Evolutionary conservation across 2,113 vertebrate genomes (phyloP), one percentile per base, ranked within the genome.

Genomic region (Colius striatus): DNA sequence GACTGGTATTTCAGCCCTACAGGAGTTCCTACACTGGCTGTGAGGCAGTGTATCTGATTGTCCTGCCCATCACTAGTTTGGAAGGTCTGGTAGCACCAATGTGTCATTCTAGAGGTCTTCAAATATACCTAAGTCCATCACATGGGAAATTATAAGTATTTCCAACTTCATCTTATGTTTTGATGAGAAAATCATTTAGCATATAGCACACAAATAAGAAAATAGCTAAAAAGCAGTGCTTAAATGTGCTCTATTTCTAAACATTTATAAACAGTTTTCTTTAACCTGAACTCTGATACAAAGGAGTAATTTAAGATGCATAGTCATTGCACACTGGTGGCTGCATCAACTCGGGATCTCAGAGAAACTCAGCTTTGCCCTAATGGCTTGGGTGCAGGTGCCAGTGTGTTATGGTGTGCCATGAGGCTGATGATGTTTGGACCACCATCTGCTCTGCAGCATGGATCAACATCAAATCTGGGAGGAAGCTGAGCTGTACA

Each of bases 351-450:
- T 74, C 43, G 26, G 17, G n/a, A n/a, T 32, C 36, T 29, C 62
- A 78, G 16, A 67, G 30, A 27, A 58, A 10, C 9, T 62, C 36
- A 34, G 0, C 36, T 81, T 66, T 84, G 26, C 21, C 20, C 57
- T 38, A 21, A n/a, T 57, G 65, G 55, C 26, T 81, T 17, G 2
- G 1, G 9, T 68, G 30, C 68, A 87, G 58, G 16, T 58, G 34
- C 32, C 73, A 38, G 34, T 0, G 0, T 3, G 11, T 29, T 16
- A 22, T 0, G 0, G 15, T 8, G 45, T 25, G 10, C 32, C 2
- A 3, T 0, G 0, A 20, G 19, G 29, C 2, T 36, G 55, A 60
- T 38, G n/a, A 18, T 2, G 0, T 34, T 20, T 47, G n/a, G n/a
- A 14, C 12, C 23, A 4, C 34, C 47, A 6, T 17, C 53, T 67